Evolutionary conservation across 2,113 vertebrate species (phyloP), one percentile per base, ranked within the genome.

Genomic region (Arothron firmamentum): DNA sequence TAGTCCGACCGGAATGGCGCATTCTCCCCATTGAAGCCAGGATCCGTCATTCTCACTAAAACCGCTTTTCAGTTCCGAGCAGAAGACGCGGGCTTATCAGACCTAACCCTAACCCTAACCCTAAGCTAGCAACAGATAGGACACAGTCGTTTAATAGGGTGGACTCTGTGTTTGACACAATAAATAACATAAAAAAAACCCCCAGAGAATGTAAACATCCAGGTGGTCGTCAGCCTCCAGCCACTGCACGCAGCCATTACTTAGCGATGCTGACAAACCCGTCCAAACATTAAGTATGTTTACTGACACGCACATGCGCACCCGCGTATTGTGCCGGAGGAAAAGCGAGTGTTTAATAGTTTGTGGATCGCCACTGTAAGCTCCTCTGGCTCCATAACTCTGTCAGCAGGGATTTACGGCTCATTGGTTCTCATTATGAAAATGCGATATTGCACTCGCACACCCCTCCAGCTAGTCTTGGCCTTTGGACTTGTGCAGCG

Each of bases 371-470:
- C 77, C 72, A 20, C 67, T 65, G 78, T 75, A 73, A 78, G 83
- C 82, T 77, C 63, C 65, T 72, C 69, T 79, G 56, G 68, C 80
- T 65, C 76, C 70, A 78, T 84, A 78, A 85, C 64, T 60, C 62
- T 77, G 77, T 86, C 85, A 81, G 83, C 80, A 72, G 81, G 76
- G 81, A 88, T 86, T 88, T 83, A 85, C 85, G 78, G 78, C 85
- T 86, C 81, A 85, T 88, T 86, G 85, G 75, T 74, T 83, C 78
- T 85, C 80, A 81, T 86, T 87, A 86, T 87, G 85, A 87, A 87
- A 86, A 85, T 85, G 79, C 79, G 79, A 86, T 83, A 79, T 82
- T 80, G 67, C 79, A 67, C 73, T 28, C 82, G 67, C 77, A 82
- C 84, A 52, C 76, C 82, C 85, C 80, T 75, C 62, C 14, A 77